Evolutionary conservation across 2,797 vertebrate genomes (phyloP).

Genomic region (Aeoliscus strigatus): DNA sequence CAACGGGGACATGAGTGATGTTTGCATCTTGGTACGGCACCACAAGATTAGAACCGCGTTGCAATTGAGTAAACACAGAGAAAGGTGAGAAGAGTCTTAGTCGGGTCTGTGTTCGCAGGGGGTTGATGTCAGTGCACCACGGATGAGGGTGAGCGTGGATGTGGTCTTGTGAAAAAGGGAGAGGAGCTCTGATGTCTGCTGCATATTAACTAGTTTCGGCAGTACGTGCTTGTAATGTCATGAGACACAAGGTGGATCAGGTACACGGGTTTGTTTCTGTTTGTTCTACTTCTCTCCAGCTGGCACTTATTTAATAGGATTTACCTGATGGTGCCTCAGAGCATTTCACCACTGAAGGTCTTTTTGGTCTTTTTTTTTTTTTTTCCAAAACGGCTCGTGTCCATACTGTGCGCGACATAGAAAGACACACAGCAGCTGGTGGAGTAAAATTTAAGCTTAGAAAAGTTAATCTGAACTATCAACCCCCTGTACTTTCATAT

Average conservation of each 20-base stretch:
- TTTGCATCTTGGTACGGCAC: not conserved
- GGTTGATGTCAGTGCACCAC: constrained; percentile 1
- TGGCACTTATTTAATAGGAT: constrained; percentile 3
- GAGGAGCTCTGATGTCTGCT: not conserved
- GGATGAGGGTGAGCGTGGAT: constrained; percentile 6
- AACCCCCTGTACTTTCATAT: too few species aligned
- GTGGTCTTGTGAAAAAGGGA: constrained; percentile 4
- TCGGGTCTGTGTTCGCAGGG: constrained; percentile 4
- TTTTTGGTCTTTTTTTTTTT: not conserved
- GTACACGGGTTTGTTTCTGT: constrained; percentile 2
- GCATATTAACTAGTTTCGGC: constrained; percentile 22
- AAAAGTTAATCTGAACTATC: too few species aligned
- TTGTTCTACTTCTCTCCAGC: constrained; percentile 3
- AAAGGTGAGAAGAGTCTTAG: not conserved
- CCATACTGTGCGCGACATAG: constrained; percentile 8
- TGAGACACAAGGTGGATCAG: constrained; percentile 7
- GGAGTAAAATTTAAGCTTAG: too few species aligned
- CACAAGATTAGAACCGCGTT: constrained; percentile 4
- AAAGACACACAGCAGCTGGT: too few species aligned
- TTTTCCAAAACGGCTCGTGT: constrained; percentile 4
- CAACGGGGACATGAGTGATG: not conserved
- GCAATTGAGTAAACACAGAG: constrained; percentile 3
- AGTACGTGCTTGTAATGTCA: constrained; percentile 8
- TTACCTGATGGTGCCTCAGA: not conserved
- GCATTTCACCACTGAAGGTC: not conserved